Conservation (phyloP, 2,888 invertebrate genomes). For the Erebia palarica region DNA sequence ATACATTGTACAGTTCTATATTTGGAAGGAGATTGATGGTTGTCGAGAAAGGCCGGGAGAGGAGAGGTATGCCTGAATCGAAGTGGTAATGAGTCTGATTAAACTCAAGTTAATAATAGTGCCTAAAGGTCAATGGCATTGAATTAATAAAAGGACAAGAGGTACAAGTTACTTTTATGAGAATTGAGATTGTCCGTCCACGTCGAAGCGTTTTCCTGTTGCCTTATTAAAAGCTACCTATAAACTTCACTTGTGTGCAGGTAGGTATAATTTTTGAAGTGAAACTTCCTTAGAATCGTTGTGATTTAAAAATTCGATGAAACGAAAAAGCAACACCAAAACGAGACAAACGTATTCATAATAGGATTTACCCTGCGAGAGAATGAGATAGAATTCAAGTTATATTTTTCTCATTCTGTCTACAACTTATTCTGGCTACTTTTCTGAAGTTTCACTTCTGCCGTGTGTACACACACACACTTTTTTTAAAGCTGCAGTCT, state of each 20-base stretch:
- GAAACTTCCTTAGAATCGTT: no score
- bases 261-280: no score
- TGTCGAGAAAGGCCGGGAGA: constrained; percentile 31
- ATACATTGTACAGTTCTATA: constrained; percentile 32
- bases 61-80: constrained; percentile 47
- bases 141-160: constrained; percentile 1
- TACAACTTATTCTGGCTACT: no score
- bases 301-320: no score
- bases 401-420: no score
- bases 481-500: not conserved
- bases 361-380: no score
- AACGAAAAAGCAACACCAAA: no score
- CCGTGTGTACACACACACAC: no score
- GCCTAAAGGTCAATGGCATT: constrained; percentile 20
- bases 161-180: no score
- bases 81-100: constrained; percentile 52
- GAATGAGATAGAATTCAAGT: no score
- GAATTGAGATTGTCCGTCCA: not conserved
- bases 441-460: no score
- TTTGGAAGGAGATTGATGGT: constrained; percentile 45
- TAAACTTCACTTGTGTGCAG: not conserved
- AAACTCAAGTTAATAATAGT: constrained; percentile 31
- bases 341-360: no score
- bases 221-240: not conserved
- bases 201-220: not conserved